These are phyloP conservation scores for Labia minor DNA, from an alignment of 2,888 invertebrate species.

Conservation along the genomic window DNA sequence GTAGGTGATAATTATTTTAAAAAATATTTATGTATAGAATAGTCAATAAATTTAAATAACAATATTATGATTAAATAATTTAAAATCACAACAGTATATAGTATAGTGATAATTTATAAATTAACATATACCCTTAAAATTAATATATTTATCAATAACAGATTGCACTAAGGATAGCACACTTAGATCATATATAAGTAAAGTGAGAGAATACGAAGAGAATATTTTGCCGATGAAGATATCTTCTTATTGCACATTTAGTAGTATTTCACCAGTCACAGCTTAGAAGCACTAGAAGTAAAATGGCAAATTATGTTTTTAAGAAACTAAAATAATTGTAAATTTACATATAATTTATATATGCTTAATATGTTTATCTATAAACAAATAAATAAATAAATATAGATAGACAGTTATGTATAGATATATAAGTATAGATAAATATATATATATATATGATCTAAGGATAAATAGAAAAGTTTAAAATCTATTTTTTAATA, in stretches of 20 bases:
- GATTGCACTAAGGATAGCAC: not conserved
- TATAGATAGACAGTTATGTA: too few relatives aligned
- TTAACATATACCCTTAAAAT: too few relatives aligned
- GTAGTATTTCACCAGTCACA: conserved; percentile 5
- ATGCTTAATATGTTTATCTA: too few relatives aligned
- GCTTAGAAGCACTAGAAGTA: conserved; percentile 4
- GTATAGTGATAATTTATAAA: too few relatives aligned
- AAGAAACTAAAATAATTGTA: not conserved
- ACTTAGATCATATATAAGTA: not conserved
- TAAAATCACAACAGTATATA: too few relatives aligned
- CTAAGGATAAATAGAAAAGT: not conserved
- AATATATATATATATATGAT: not conserved
- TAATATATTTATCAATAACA: too few relatives aligned
- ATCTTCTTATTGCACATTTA: not conserved
- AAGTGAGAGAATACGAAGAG: not conserved
- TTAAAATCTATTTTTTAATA: not conserved
- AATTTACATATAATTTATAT: not conserved
- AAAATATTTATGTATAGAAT: too few relatives aligned
- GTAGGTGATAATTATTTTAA: too few relatives aligned
- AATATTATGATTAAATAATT: too few relatives aligned
- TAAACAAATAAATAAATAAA: too few relatives aligned
- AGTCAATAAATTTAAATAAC: too few relatives aligned
- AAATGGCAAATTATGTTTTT: not conserved
- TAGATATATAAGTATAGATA: too few relatives aligned
- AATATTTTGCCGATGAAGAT: not conserved